phyloP scores from a whole-genome alignment of 1,140 invertebrate genomes.

The Trachymyrmex septentrionalis region DNA sequence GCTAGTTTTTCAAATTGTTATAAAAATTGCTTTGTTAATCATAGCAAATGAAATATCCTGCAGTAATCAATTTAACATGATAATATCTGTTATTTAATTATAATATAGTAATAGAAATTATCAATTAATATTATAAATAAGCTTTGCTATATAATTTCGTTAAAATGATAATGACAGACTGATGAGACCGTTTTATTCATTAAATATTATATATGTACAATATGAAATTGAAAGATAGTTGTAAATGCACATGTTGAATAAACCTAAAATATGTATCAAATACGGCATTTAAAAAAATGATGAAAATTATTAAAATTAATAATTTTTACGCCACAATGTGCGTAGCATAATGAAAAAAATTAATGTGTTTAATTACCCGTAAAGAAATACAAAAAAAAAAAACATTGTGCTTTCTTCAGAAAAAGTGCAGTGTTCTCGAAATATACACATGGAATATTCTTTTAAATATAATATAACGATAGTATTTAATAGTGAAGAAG shows the following conservation, averaged over 20 bases:
- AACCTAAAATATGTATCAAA: not conserved
- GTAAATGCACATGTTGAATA: not conserved
- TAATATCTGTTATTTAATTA: slow-evolving; percentile 18
- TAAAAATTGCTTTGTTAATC: slow-evolving; percentile 5
- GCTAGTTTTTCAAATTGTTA: slow-evolving; percentile 5
- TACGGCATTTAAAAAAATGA: not conserved
- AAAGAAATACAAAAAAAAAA: not conserved
- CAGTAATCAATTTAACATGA: slow-evolving; percentile 16
- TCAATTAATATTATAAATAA: slow-evolving; percentile 36
- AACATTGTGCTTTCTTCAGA: not conserved
- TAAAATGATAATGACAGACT: slow-evolving; percentile 5
- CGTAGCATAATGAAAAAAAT: not conserved
- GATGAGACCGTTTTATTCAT: not conserved
- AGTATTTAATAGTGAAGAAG: not conserved
- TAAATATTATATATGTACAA: slow-evolving; percentile 2
- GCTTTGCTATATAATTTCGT: not conserved
- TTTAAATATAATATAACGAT: not conserved
- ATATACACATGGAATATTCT: not conserved
- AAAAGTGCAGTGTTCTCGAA: not conserved
- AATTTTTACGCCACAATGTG: not conserved
- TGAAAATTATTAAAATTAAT: not conserved
- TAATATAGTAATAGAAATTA: slow-evolving; percentile 29
- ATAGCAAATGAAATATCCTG: not conserved
- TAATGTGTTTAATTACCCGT: not conserved
- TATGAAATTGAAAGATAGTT: not conserved